Evolutionary conservation across 2,888 invertebrate species (phyloP).

Genomic region (Luperina nickerlii): DNA sequence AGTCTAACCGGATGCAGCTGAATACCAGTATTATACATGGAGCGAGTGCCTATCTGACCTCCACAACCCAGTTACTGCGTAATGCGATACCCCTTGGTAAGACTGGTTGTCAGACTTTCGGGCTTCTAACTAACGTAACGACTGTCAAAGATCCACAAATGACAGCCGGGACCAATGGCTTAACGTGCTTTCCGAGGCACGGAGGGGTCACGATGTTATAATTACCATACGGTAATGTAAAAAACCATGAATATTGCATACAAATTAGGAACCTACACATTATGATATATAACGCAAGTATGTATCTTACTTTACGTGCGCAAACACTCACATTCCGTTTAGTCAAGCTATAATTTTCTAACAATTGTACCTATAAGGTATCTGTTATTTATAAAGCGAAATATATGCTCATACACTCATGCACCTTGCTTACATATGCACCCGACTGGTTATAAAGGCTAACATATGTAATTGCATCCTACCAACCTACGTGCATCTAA

Average conservation of each 20-base stretch:
- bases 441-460: slow-evolving; percentile 47
- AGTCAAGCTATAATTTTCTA: slow-evolving; percentile 49
- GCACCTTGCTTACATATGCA: slow-evolving; percentile 48
- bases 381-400: slow-evolving; percentile 42
- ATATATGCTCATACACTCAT: slow-evolving; percentile 35
- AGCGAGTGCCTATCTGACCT: too few species aligned
- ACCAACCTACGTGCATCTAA: slow-evolving; percentile 21
- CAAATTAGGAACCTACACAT: neutral
- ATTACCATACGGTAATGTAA: neutral
- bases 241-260: slow-evolving; percentile 20
- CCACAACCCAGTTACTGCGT: too few species aligned
- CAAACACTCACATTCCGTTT: slow-evolving; percentile 31
- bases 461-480: slow-evolving; percentile 36
- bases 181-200: too few species aligned
- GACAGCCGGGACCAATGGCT: too few species aligned
- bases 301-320: slow-evolving; percentile 26
- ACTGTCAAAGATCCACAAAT: too few species aligned
- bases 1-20: too few species aligned
- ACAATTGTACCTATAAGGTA: slow-evolving; percentile 48
- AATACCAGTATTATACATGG: too few species aligned
- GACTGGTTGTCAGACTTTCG: too few species aligned
- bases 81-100: too few species aligned
- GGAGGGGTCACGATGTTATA: neutral
- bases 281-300: slow-evolving; percentile 18
- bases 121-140: too few species aligned